Conservation (phyloP, 64 coral and sea anemone genomes). For the Acropora yongei region DNA sequence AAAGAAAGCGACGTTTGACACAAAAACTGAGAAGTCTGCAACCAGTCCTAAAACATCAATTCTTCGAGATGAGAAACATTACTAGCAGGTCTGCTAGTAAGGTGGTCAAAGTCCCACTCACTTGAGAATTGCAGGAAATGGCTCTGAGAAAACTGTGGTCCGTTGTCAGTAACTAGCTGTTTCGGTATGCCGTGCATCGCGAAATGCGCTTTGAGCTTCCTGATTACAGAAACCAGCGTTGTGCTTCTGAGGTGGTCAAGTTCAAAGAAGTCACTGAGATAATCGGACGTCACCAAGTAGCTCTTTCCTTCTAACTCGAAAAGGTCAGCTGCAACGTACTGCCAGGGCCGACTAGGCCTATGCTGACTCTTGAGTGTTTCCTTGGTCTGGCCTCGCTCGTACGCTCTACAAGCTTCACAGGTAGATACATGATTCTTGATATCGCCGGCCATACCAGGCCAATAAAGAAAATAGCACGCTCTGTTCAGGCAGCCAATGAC, state of each 20-base stretch:
- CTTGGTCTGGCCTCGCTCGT: background rate
- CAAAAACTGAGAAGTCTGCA: background rate
- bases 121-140: slow-evolving; percentile 11
- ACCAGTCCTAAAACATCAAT: background rate
- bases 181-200: background rate
- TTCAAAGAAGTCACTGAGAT: slow-evolving; percentile 22
- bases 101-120: no score
- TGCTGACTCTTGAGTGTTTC: slow-evolving; percentile 20
- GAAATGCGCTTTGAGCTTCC: background rate
- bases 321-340: background rate
- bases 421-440: background rate
- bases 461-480: slow-evolving; percentile 18
- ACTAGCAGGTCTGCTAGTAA: no score
- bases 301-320: background rate
- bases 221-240: background rate
- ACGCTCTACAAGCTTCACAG: background rate
- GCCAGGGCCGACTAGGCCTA: background rate
- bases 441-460: background rate
- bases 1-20: no score
- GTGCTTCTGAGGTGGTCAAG: slow-evolving; percentile 15
- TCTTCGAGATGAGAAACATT: no score
- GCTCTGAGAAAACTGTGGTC: background rate
- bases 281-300: background rate
- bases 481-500: slow-evolving; percentile 8
- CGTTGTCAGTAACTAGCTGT: background rate